Base-by-base conservation (phyloP, 1,140 invertebrate genomes). In the Chlorops oryzae region DNA sequence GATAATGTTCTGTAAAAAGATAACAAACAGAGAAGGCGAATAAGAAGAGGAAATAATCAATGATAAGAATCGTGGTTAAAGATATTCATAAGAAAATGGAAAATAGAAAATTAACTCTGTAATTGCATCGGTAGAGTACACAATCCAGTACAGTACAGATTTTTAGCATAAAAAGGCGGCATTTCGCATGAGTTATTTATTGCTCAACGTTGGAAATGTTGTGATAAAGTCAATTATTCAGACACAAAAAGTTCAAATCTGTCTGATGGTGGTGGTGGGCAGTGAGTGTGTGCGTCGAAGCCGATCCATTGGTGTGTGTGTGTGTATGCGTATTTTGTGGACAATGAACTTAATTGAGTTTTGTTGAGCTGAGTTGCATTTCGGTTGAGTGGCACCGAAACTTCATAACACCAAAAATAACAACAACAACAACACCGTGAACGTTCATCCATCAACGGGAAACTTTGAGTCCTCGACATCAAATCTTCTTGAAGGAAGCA, bases 1-100 rank as follows among this genome's bases (percentile, higher is more conserved):
- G 75, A 76, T 50, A 80, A 63, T 42, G 78, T 74, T 65, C 78
- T 80, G 73, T 56, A 79, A 77, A 54, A 60, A 32, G 23, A n/a
- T n/a, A n/a, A n/a, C n/a, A n/a, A n/a, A n/a, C n/a, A n/a, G n/a
- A n/a, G n/a, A n/a, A n/a, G n/a, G n/a, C n/a, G 50, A 60, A 61
- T 54, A 61, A 63, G 54, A 65, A 68, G 51, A 61, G 52, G 57
- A 68, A 38, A 48, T 46, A 59, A 50, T 49, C 45, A 55, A 42
- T 40, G 32, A 6, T 49, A 32, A 58, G 63, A 60, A 56, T 58
- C 57, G 57, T 65, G 38, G 38, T 38, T 39, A 48, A 53, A 25
- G 58, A 60, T 61, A 61, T 65, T 65, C 59, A 56, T 63, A 62
- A 53, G 51, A 51, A 54, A 60, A 57, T 48, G 32, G 43, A 32